Conservation (phyloP, 2,113 vertebrate species). For the Notarius quadriscutis region DNA sequence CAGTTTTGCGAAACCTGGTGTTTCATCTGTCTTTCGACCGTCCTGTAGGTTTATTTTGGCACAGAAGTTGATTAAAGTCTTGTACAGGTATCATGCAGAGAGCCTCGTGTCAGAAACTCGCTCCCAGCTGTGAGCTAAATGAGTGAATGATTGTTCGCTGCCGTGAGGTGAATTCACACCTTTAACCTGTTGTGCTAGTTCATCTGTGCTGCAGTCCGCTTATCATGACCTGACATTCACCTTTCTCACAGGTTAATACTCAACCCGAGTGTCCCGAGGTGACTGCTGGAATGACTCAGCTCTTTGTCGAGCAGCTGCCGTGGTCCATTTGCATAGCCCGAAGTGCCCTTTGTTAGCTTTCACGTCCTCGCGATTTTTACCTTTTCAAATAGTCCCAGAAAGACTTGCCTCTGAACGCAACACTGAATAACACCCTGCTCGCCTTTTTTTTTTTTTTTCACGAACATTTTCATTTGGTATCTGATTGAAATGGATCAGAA, state of each 20-base stretch:
- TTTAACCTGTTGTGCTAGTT: not conserved
- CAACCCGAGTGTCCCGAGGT: not conserved
- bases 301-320: not conserved
- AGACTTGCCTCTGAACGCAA: not conserved
- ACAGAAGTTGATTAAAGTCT: not conserved
- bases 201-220: not conserved
- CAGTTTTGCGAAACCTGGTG: not conserved
- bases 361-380: not conserved
- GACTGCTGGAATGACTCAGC: not conserved
- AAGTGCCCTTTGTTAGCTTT: not conserved
- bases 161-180: not conserved
- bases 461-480: not conserved
- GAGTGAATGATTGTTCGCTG: not conserved
- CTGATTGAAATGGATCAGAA: not conserved
- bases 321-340: not conserved
- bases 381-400: not conserved
- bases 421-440: not conserved
- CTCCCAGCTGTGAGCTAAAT: not conserved
- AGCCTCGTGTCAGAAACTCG: not conserved
- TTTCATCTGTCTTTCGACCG: not conserved
- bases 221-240: not conserved
- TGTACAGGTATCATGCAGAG: not conserved
- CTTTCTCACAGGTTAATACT: conserved; percentile 12
- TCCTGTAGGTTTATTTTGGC: not conserved
- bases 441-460: no score